phyloP scores from a whole-genome alignment of 2,888 invertebrate species.

The Harpagoxenus sublaevis region DNA sequence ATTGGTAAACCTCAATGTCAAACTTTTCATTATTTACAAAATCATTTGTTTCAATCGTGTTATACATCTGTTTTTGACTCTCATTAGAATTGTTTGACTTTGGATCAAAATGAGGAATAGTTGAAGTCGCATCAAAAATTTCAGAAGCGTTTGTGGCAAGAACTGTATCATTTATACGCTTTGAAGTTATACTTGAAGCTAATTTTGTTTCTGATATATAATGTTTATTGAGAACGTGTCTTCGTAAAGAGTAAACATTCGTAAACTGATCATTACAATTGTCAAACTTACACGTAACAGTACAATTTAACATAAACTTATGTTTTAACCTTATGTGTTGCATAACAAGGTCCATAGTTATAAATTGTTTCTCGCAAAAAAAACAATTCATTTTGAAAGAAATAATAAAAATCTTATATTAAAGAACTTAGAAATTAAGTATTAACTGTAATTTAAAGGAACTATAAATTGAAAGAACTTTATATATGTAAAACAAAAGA shows the following conservation, averaged over 20 bases:
- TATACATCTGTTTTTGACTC: background rate
- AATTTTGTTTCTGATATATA: background rate
- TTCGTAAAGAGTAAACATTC: background rate
- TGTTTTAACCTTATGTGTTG: background rate
- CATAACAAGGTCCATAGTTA: background rate
- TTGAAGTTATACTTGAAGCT: background rate
- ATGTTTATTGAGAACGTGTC: background rate
- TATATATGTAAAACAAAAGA: background rate
- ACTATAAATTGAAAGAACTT: background rate
- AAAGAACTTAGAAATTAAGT: too few relatives aligned
- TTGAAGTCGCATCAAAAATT: background rate
- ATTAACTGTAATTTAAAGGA: too few relatives aligned
- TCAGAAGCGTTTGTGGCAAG: background rate
- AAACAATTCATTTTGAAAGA: background rate
- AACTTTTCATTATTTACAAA: background rate
- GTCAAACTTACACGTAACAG: background rate
- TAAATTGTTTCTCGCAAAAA: background rate
- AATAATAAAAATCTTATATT: background rate
- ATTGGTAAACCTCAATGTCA: background rate
- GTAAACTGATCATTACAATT: background rate
- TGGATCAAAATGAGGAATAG: background rate
- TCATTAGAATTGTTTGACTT: background rate
- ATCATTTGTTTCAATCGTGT: background rate
- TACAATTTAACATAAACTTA: constrained; percentile 5
- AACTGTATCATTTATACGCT: background rate